Base-by-base conservation (phyloP, 2,888 invertebrate species). In the Dascillus cervinus region DNA sequence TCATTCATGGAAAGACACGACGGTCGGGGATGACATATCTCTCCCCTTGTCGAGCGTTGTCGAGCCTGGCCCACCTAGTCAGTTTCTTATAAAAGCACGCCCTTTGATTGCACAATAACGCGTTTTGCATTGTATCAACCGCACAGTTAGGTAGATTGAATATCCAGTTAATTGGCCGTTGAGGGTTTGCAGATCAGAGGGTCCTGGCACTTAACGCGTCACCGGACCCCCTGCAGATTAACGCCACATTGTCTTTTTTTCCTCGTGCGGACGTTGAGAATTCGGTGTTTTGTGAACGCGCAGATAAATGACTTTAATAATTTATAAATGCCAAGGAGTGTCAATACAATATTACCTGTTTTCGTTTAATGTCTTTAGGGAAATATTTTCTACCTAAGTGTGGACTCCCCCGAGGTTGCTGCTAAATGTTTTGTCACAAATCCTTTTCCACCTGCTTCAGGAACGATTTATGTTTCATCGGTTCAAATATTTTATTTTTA, bases 101-200 rank as follows among this genome's bases (percentile, higher is more conserved):
- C 43, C n/a, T n/a, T 43, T 44, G 35, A 34, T 36, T 33, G 37
- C 37, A 43, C 41, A 38, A n/a, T 37, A 43, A 41, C 43, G 41
- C 41, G 33, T 38, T 42, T 36, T 33, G 9, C 27, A 45, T 50
- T 46, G 45, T 46, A 38, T 37, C 33, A 42, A 43, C 41, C 41
- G 27, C 41, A n/a, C n/a, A 44, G 34, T 29, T 30, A 29, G 29
- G 38, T 34, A 42, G 36, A 33, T 35, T 51, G 48, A 51, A 51
- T 51, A 45, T 43, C 41, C 43, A 45, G 45, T 51, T 51, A 51
- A 51, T 51, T 51, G 51, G 47, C 49, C 48, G 49, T 49, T 49
- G 43, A 42, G 37, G 36, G 41, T 29, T 32, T 34, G 32, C 29
- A 35, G 27, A 34, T 33, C 30, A 35, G 32, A 31, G 24, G 36